A percentile compares a stretch with the other conserved stretches of the same genome.
These are phyloP conservation scores for Alectoris magna DNA, from an alignment of 2,797 vertebrate species.

Conservation along the genomic window DNA sequence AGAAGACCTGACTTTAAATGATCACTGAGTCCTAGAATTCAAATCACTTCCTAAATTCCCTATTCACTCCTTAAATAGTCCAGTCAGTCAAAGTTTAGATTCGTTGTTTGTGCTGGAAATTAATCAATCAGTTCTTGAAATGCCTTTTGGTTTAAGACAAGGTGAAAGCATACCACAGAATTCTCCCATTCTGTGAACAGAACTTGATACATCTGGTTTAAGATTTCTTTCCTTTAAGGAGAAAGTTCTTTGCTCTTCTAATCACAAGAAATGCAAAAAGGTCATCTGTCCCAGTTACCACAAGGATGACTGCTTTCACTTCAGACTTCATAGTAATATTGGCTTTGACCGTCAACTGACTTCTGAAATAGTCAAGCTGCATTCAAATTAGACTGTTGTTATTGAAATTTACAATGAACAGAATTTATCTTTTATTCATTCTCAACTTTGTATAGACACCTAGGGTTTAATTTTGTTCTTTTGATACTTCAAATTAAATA, in stretches of 20 bases:
- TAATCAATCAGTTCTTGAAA: background rate
- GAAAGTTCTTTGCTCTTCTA: slow-evolving; percentile 29
- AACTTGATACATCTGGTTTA: background rate
- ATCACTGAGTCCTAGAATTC: background rate
- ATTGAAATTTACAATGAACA: slow-evolving; percentile 18
- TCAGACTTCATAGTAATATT: background rate
- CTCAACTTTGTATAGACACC: background rate
- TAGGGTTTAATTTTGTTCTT: background rate
- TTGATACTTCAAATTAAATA: slow-evolving; percentile 29
- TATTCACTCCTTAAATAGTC: background rate
- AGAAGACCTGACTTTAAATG: background rate
- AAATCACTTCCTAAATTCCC: slow-evolving; percentile 8
- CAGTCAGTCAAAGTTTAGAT: background rate
- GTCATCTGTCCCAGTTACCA: background rate
- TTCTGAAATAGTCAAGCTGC: slow-evolving; percentile 10
- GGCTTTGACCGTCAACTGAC: slow-evolving; percentile 25
- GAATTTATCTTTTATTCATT: slow-evolving; percentile 31
- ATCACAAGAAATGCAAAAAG: slow-evolving; percentile 13
- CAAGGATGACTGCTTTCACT: slow-evolving; percentile 3
- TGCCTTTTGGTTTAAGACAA: background rate
- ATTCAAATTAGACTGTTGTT: slow-evolving; percentile 19
- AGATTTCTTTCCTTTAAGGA: slow-evolving; percentile 16
- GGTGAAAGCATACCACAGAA: background rate
- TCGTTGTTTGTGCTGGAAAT: background rate
- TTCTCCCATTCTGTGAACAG: background rate